These are phyloP conservation scores for Stenodera caucasica DNA, from an alignment of 2,888 invertebrate species.

Conservation along the genomic window DNA sequence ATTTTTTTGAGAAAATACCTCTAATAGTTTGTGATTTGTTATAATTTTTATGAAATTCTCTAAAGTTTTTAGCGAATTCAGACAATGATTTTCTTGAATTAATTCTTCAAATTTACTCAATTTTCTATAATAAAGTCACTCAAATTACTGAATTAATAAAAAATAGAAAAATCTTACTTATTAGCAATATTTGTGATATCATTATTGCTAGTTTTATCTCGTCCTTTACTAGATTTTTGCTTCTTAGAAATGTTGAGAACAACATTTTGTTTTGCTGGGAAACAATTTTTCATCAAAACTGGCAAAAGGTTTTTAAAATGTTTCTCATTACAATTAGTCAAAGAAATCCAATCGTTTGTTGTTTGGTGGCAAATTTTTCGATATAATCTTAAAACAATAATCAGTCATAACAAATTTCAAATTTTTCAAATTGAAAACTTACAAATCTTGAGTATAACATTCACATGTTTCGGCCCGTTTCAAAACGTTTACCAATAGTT, in stretches of 20 bases:
- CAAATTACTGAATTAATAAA: no score
- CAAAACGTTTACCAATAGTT: background rate
- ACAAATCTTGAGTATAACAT: background rate
- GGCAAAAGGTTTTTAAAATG: background rate
- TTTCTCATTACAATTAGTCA: slow-evolving; percentile 3
- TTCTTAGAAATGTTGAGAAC: background rate
- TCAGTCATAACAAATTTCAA: background rate
- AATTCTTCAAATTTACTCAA: background rate
- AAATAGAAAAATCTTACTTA: no score
- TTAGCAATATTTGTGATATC: background rate
- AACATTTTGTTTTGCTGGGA: background rate
- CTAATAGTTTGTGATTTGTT: background rate
- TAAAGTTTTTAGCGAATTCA: background rate
- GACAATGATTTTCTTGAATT: background rate
- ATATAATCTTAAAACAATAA: slow-evolving; percentile 5
- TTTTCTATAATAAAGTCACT: background rate
- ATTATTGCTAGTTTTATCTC: background rate
- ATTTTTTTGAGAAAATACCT: background rate
- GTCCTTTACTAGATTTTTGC: background rate
- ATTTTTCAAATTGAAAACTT: background rate
- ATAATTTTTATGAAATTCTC: background rate
- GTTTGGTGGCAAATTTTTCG: slow-evolving; percentile 1
- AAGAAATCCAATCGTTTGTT: background rate
- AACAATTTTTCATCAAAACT: background rate
- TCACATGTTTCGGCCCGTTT: background rate